phyloP scores from a whole-genome alignment of 1,140 invertebrate species.

The Euschistus heros region DNA sequence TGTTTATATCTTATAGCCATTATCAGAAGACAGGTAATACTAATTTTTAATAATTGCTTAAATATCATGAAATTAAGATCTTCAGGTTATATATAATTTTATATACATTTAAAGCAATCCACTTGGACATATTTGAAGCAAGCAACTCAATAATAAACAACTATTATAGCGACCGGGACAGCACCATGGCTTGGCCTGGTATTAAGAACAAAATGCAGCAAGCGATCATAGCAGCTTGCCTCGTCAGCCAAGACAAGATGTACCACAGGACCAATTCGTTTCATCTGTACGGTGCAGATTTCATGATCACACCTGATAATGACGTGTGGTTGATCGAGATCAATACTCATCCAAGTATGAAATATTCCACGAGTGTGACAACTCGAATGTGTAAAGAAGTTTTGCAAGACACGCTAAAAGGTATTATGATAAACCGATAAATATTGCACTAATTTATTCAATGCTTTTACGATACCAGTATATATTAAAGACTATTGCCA shows the following conservation, averaged over 20 bases:
- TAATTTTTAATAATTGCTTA: too few species aligned
- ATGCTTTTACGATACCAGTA: too few species aligned
- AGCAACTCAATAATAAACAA: too few species aligned
- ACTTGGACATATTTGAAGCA: too few species aligned
- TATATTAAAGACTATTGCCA: too few species aligned
- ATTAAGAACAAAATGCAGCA: constrained; percentile 85
- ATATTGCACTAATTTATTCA: background rate
- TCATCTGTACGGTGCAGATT: constrained; percentile 87
- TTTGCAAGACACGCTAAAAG: constrained; percentile 85
- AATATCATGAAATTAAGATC: too few species aligned
- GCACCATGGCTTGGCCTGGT: constrained; percentile 52
- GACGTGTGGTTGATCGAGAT: constrained; percentile 89
- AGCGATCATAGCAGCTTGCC: constrained; percentile 70
- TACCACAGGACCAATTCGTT: constrained; percentile 79
- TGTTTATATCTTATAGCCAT: too few species aligned
- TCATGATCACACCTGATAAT: constrained; percentile 79
- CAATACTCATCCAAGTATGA: constrained; percentile 85
- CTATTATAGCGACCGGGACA: too few species aligned
- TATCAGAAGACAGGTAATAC: too few species aligned
- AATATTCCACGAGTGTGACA: constrained; percentile 77
- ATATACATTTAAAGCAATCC: too few species aligned
- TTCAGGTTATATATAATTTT: too few species aligned
- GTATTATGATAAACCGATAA: constrained; percentile 38
- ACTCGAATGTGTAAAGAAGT: constrained; percentile 72
- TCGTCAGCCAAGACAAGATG: constrained; percentile 76